Evolutionary conservation across 2,888 invertebrate species (phyloP), one percentile per base, ranked within the genome.

Genomic region (Mamestra brassicae): DNA sequence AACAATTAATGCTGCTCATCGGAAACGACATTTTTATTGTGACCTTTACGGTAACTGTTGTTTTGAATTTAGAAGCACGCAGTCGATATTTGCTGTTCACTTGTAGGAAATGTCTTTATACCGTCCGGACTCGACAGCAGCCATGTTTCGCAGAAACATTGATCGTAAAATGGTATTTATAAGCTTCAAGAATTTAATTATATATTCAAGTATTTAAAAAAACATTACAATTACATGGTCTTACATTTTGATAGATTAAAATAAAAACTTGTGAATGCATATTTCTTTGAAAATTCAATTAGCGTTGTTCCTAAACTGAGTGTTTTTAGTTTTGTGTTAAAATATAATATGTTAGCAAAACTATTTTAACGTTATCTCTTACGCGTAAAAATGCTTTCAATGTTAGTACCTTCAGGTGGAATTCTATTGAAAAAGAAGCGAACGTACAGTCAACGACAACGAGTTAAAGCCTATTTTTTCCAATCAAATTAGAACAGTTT

Each of bases 271-370:
- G 83, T 84, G 78, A 84, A 81, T 78, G 67, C 52, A 45, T 68
- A 73, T 81, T 89, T 87, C 84, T 80, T 38, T 65, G 87, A 86
- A 87, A 76, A 70, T 79, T 67, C 79, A 86, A 86, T 86, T 85
- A 87, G 45, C 0, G 50, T 54, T 42, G 64, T 74, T 74, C 58
- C 61, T 13, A 75, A 72, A 60, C 8, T 42, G 15, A 38, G 38
- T 47, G 54, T 76, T 73, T 80, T 62, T 69, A 61, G 64, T 83
- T 84, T 67, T 58, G 58, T 66, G 54, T 71, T 68, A 38, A 69
- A 78, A 74, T 72, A 54, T 47, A 54, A 75, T 64, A 66, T 42
- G 34, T 76, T 66, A 58, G 34, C 6, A 11, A 67, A 78, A 80
- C 45, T 81, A 75, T 76, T 83, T 85, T 63, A 69, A 76, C 36